These are phyloP conservation scores for Lepidurus packardi DNA, from an alignment of 1,140 invertebrate species.

Conservation along the genomic window DNA sequence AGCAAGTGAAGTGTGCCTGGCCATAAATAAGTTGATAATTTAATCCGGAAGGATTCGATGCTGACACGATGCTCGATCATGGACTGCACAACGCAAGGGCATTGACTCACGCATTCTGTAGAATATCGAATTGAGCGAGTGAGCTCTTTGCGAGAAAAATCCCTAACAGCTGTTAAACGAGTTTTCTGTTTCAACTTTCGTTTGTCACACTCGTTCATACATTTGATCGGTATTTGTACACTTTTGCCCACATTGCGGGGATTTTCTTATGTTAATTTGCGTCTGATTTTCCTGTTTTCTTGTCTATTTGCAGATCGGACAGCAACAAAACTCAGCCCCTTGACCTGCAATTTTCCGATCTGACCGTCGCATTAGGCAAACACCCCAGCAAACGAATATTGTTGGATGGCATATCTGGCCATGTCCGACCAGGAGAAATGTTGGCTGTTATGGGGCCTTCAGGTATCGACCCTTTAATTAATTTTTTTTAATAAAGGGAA, in stretches of 20 bases:
- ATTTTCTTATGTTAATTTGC: not conserved
- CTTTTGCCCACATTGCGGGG: not conserved
- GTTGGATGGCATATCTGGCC: constrained; percentile 63
- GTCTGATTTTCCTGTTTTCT: constrained; percentile 8
- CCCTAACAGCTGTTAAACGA: no score
- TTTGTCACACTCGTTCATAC: no score
- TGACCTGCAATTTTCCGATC: constrained; percentile 62
- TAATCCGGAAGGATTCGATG: no score
- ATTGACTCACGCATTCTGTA: no score
- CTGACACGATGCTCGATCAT: no score
- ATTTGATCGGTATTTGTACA: no score
- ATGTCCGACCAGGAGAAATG: constrained; percentile 69
- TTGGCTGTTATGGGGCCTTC: constrained; percentile 78
- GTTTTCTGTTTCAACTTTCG: no score
- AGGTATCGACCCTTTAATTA: constrained; percentile 48
- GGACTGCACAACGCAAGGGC: no score
- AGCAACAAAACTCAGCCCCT: constrained; percentile 52
- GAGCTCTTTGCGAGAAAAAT: no score
- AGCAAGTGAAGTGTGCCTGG: no score
- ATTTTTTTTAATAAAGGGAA: not conserved
- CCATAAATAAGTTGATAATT: no score
- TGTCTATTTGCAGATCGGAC: constrained; percentile 46
- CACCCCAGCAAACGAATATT: constrained; percentile 51
- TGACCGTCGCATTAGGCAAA: constrained; percentile 51
- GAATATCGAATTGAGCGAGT: not conserved